These are phyloP conservation scores for Gambusia holbrooki DNA, from an alignment of 2,113 vertebrate genomes.

Conservation along the genomic window DNA sequence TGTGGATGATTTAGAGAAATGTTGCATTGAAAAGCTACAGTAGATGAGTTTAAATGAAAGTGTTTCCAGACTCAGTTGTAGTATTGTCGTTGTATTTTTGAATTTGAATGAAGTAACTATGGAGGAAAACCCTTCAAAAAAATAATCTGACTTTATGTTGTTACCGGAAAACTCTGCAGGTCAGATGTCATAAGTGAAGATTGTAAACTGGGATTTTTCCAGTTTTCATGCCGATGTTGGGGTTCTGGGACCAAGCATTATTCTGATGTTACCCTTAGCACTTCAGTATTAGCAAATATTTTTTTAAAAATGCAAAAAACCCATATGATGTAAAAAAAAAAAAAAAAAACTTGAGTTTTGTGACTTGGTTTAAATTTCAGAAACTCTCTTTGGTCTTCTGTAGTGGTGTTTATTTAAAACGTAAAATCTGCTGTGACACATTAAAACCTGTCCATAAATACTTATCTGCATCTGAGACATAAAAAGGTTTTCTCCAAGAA, in stretches of 20 bases:
- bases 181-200: constrained; percentile 30
- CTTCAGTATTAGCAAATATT: constrained; percentile 44
- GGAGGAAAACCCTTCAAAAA: not conserved
- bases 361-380: constrained; percentile 11
- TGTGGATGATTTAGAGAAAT: not conserved
- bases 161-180: constrained; percentile 32
- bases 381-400: constrained; percentile 4
- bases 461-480: constrained; percentile 45
- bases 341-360: too few relatives aligned
- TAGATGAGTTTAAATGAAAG: too few relatives aligned
- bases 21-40: too few relatives aligned
- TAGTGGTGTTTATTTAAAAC: constrained; percentile 43
- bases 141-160: not conserved
- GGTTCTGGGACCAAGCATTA: not conserved
- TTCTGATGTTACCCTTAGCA: constrained; percentile 25
- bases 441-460: constrained; percentile 54
- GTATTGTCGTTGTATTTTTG: too few relatives aligned
- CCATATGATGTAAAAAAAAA: constrained; percentile 18
- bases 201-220: constrained; percentile 39
- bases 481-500: constrained; percentile 48
- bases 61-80: not conserved
- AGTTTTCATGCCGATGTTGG: constrained; percentile 7
- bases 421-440: constrained; percentile 38
- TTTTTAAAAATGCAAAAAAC: too few relatives aligned
- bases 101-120: not conserved